Percentiles rank a stretch among this genome's conserved stretches.
These are phyloP conservation scores for Nyctibius grandis DNA, from an alignment of 2,797 vertebrate species.

Conservation along the genomic window DNA sequence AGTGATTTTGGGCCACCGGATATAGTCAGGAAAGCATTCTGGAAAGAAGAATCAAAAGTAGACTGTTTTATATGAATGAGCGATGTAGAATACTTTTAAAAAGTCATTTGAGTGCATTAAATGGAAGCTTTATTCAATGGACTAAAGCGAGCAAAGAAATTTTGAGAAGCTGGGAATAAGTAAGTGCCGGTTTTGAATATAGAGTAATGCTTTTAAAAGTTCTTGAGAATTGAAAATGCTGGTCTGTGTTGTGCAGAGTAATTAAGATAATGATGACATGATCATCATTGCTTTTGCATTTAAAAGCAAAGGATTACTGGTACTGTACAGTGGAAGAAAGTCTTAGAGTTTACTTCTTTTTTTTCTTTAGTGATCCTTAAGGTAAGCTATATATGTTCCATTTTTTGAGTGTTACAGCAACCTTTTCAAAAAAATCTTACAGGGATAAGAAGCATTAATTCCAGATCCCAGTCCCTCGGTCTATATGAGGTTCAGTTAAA, in stretches of 20 bases:
- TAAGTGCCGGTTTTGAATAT: background rate
- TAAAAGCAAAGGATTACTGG: background rate
- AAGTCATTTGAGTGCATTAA: background rate
- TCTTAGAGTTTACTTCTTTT: background rate
- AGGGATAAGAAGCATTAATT: background rate
- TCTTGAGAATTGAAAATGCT: background rate
- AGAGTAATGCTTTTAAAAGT: background rate
- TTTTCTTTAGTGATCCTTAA: background rate
- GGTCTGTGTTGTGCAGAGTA: background rate
- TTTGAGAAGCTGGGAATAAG: background rate
- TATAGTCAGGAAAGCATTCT: background rate
- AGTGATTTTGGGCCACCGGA: background rate
- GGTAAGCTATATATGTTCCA: background rate
- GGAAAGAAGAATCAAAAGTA: background rate
- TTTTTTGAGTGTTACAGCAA: background rate
- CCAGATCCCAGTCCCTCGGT: background rate
- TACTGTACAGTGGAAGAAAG: background rate
- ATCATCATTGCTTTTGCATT: background rate
- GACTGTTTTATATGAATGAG: background rate
- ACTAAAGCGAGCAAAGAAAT: background rate
- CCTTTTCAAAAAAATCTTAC: background rate
- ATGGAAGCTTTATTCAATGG: background rate
- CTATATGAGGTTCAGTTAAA: background rate
- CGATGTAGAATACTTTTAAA: background rate
- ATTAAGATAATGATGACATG: background rate